Evolutionary conservation across 2,888 invertebrate genomes (phyloP).

Genomic region (Lasioglossum leucozonium): DNA sequence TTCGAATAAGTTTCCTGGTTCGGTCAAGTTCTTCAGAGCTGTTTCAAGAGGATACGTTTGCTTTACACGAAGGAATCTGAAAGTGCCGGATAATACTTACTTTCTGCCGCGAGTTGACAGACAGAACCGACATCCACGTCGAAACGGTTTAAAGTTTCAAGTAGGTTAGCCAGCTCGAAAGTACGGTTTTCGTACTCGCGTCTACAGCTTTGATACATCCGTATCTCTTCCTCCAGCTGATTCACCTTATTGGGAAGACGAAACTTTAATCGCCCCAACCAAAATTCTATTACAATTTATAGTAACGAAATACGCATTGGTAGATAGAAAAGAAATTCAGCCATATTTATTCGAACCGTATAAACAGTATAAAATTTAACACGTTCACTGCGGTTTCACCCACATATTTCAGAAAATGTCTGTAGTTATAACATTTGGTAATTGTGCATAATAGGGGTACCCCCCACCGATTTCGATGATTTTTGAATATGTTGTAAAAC

Average conservation of each 20-base stretch:
- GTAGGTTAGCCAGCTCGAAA: conserved; percentile 72
- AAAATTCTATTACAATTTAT: not conserved
- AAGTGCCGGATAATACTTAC: conserved; percentile 61
- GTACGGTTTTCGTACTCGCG: conserved; percentile 52
- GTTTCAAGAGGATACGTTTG: conserved; percentile 21
- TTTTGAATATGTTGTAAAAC: too few species aligned
- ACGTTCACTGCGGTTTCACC: too few species aligned
- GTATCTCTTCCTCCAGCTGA: conserved; percentile 49
- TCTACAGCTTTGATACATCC: conserved; percentile 9
- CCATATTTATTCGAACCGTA: not conserved
- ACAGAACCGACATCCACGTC: conserved; percentile 67
- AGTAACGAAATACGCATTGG: not conserved
- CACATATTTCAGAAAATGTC: too few species aligned
- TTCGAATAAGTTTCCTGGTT: conserved; percentile 58
- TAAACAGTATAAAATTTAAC: too few species aligned
- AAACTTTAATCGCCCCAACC: not conserved
- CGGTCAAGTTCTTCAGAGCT: conserved; percentile 74
- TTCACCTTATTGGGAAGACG: conserved; percentile 47
- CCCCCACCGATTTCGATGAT: too few species aligned
- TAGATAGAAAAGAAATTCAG: not conserved
- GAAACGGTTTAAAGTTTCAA: conserved; percentile 73
- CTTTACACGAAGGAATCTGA: conserved; percentile 26
- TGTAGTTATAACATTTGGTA: too few species aligned
- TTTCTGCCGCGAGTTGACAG: conserved; percentile 69
- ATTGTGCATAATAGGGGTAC: too few species aligned